Base-by-base conservation (phyloP, 2,113 vertebrate species). In the Spilogale gracilis region DNA sequence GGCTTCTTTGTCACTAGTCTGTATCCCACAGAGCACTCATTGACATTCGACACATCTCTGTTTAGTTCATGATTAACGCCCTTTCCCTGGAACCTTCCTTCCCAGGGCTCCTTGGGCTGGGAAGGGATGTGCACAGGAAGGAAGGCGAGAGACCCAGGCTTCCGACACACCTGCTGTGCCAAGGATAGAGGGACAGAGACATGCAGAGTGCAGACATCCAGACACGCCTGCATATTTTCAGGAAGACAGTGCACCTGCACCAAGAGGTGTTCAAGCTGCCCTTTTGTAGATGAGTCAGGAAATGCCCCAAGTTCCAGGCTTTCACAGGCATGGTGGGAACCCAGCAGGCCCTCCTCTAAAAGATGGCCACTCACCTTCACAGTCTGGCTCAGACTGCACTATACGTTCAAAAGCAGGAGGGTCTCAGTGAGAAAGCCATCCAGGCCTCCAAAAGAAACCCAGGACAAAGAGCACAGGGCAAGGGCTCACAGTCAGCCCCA, bases 131-230 rank as follows among this genome's bases (percentile, higher is more conserved):
- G 60, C 25, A 18, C 32, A 5, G 21, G 52, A 74, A 48, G 32
- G 8, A 32, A 13, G 3, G 17, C 3, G 27, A 86, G 27, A 71
- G 58, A 38, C 50, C 25, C 17, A 12, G 38, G 65, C 10, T 52
- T 30, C 54, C 2, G 0, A 4, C 1, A 6, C n/a, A 30, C 54
- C 45, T 13, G 8, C 3, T 30, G 48, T 1, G 9, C 18, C 8
- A 4, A 7, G 9, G 9, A 30, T 1, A 54, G n/a, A 32, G 16
- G 52, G 65, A 65, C 56, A 45, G 12, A 6, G 27, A 6, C 0
- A 1, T 14, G 45, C 32, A n/a, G 48, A n/a, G 54, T 1, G 12
- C 25, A 76, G 25, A 76, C 13, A 27, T 50, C 5, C 9, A 73
- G 9, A 10, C 2, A 0, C 10, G 27, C 10, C 71, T 65, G 20